These are phyloP conservation scores for Pammene aurita DNA, from an alignment of 2,888 invertebrate species.

Conservation along the genomic window DNA sequence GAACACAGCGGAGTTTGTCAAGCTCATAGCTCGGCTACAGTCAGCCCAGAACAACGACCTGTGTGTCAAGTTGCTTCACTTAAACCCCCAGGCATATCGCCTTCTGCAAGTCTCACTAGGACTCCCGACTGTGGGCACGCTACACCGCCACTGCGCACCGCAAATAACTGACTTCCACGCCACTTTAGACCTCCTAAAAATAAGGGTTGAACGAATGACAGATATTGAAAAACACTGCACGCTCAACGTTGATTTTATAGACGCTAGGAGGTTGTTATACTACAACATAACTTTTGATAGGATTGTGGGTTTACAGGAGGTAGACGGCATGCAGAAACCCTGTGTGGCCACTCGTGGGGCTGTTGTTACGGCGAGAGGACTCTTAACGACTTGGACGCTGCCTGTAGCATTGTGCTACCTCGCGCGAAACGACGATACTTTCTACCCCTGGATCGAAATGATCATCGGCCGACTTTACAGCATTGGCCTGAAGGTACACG, in stretches of 20 bases:
- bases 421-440: background rate
- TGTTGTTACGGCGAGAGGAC: conserved; percentile 11
- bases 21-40: conserved; percentile 8
- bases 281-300: conserved; percentile 32
- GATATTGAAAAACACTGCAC: conserved; percentile 22
- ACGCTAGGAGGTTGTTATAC: conserved; percentile 12
- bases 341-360: conserved; percentile 19
- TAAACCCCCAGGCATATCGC: conserved; percentile 21
- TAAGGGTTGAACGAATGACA: conserved; percentile 23
- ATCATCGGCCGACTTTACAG: background rate
- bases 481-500: conserved; percentile 21
- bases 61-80: conserved; percentile 8
- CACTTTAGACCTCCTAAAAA: conserved; percentile 3
- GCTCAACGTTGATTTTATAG: conserved; percentile 13
- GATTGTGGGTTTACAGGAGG: conserved; percentile 30
- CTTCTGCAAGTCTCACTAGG: conserved; percentile 17
- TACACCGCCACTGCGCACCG: conserved; percentile 3
- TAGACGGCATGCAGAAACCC: conserved; percentile 19
- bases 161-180: conserved; percentile 8
- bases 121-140: conserved; percentile 10
- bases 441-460: conserved; percentile 15
- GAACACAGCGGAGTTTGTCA: conserved; percentile 21
- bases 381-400: conserved; percentile 21
- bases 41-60: background rate
- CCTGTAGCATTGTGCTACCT: conserved; percentile 19